A percentile compares a stretch with the other conserved stretches of the same genome.
phyloP scores from a whole-genome alignment of 37 sponge, comb jelly and placozoan genomes.

The Cladorhizidae sp. region DNA sequence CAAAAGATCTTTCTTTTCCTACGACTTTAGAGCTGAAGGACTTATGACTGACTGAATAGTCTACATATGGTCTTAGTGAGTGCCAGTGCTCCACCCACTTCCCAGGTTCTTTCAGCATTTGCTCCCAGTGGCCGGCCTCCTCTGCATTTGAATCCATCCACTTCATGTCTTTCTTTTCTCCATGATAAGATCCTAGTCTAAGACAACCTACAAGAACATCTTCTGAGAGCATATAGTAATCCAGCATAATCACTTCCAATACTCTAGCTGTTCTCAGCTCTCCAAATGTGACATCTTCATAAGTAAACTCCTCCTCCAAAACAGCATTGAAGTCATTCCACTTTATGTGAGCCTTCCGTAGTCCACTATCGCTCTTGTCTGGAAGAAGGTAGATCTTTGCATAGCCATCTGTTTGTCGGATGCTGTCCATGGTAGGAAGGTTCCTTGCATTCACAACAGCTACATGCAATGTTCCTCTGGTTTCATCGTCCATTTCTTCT shows the following conservation, averaged over 20 bases:
- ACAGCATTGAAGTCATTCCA: conserved; percentile 52
- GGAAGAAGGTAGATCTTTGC: conserved; percentile 64
- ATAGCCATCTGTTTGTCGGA: conserved; percentile 11
- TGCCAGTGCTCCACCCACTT: conserved; percentile 72
- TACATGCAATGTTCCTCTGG: too few species aligned
- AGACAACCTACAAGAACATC: conserved; percentile 64
- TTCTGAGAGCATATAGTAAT: conserved; percentile 10
- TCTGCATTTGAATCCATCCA: conserved; percentile 73
- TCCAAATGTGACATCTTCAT: conserved; percentile 41
- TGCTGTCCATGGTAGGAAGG: conserved; percentile 14
- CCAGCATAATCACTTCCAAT: conserved; percentile 66
- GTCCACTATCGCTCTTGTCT: conserved; percentile 50
- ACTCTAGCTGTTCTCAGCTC: conserved; percentile 43
- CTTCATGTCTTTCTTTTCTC: conserved; percentile 17
- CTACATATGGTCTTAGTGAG: conserved; percentile 53
- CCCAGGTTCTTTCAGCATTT: conserved; percentile 43
- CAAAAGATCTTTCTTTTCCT: too few species aligned
- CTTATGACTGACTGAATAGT: too few species aligned
- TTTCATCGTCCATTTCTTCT: conserved; percentile 10
- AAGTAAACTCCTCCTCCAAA: conserved; percentile 56
- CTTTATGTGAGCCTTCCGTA: conserved; percentile 47
- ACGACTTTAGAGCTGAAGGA: too few species aligned
- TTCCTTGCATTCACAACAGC: conserved; percentile 34
- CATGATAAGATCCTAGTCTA: conserved; percentile 44
- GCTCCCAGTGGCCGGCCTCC: conserved; percentile 64